Base-by-base conservation (phyloP, 2,797 vertebrate genomes). In the Malurus leucopterus region DNA sequence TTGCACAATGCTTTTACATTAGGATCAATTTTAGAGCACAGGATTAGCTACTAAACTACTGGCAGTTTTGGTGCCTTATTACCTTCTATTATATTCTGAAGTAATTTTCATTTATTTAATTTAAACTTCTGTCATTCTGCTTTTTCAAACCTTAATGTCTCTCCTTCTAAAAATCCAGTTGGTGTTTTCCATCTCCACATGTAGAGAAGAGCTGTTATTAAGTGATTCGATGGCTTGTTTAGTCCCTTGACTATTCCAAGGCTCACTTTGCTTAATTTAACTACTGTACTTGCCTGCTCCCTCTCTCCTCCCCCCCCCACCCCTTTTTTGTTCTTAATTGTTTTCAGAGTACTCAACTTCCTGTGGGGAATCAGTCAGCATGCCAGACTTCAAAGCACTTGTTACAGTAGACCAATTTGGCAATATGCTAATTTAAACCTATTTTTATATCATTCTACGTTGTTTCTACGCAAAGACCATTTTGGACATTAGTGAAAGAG, bases 41-140 rank as follows among this genome's bases (percentile, higher is more conserved):
- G 90, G 91, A 95, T 92, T 95, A 94, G 84, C 88, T 92, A 55
- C 7, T 68, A 41, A 96, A 96, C 95, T 92, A 38, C 88, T 96
- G 75, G 70, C 85, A 95, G 86, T 96, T 96, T 85, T 58, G 92
- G 94, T 93, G 57, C 93, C 93, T 96, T 95, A 93, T 96, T 96
- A 93, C 86, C 86, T 95, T 91, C 90, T 82, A 91, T 95, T 96
- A 93, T 86, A 95, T 87, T 94, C 93, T 53, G 55, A 95, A 95
- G 88, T 92, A 92, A 95, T 96, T 96, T 91, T 96, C 88, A 91
- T 96, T 96, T 92, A 92, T 96, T 97, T 96, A 92, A 95, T 96
- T 96, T 94, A 86, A 95, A 93, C 69, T 93, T 92, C 77, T 89
- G 89, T 90, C 91, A 67, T 81, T 89, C 63, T 87, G 65, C 78